phyloP scores from a whole-genome alignment of 92 coral and sea anemone genomes.

The Bergia puertoricense region DNA sequence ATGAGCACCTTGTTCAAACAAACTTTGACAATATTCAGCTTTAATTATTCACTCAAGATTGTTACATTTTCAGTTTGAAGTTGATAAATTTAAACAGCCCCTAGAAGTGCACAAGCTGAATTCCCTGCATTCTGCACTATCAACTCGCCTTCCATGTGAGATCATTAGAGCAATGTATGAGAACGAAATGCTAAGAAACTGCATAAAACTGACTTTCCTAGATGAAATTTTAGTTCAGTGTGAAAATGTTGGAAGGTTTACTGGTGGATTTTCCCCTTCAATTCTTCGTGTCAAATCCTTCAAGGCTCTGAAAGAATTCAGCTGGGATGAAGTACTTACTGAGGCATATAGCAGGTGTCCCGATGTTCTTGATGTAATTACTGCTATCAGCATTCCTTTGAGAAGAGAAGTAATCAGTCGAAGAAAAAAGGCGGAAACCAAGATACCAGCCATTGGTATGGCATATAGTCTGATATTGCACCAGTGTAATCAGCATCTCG shows the following conservation, averaged over 20 bases:
- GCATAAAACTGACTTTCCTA: constrained; percentile 16
- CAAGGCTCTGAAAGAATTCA: constrained; percentile 29
- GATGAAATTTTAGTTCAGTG: background rate
- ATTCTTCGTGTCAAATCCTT: constrained; percentile 25
- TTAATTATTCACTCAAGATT: background rate
- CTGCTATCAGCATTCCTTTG: constrained; percentile 3
- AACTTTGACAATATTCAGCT: too few species aligned
- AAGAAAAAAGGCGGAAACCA: constrained; percentile 21
- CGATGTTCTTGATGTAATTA: constrained; percentile 22
- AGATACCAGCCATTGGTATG: constrained; percentile 41
- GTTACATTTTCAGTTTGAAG: background rate
- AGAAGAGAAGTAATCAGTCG: constrained; percentile 8
- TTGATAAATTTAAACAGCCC: background rate
- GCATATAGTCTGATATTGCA: constrained; percentile 40
- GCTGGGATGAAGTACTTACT: constrained; percentile 25
- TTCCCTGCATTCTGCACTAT: background rate
- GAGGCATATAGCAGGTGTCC: constrained; percentile 36
- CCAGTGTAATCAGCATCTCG: constrained; percentile 35
- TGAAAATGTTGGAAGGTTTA: constrained; percentile 22
- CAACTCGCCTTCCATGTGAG: background rate
- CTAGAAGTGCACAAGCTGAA: background rate
- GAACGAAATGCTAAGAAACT: constrained; percentile 18
- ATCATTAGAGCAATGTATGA: background rate
- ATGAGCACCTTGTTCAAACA: too few species aligned
- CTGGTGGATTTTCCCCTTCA: constrained; percentile 18